Evolutionary conservation across 2,888 invertebrate species (phyloP).

Genomic region (Scaptodrosophila latifasciaeformis): DNA sequence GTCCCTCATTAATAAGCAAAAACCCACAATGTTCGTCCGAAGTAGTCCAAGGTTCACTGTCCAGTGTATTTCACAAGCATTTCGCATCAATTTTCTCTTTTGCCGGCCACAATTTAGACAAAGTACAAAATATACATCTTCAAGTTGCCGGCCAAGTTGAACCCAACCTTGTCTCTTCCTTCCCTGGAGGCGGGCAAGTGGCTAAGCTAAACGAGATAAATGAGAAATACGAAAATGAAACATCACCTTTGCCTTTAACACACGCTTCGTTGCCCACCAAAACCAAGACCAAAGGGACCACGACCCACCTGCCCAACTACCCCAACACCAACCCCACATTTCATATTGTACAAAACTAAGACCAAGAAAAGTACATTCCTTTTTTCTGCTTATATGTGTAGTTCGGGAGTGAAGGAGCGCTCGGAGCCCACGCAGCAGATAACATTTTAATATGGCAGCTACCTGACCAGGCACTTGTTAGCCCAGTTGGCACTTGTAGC

Average conservation of each 20-base stretch:
- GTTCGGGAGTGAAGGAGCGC: background rate
- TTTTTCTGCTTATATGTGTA: constrained; percentile 17
- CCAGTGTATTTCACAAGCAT: constrained; percentile 33
- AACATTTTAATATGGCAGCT: constrained; percentile 65
- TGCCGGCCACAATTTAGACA: constrained; percentile 30
- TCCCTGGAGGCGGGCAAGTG: constrained; percentile 19
- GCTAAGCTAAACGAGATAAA: constrained; percentile 71
- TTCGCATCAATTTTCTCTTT: constrained; percentile 42
- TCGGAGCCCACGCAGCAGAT: constrained; percentile 40
- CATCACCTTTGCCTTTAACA: constrained; percentile 65
- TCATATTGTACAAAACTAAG: constrained; percentile 12
- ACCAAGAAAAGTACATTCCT: background rate
- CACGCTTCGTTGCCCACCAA: constrained; percentile 20
- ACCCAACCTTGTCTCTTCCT: constrained; percentile 9
- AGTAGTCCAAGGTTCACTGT: no score
- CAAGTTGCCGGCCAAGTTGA: background rate
- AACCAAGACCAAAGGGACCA: no score
- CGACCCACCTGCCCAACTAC: constrained; percentile 5
- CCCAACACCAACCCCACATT: constrained; percentile 2
- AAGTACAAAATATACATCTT: constrained; percentile 53
- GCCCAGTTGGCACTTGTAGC: constrained; percentile 35
- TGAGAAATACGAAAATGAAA: constrained; percentile 73
- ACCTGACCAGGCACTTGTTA: constrained; percentile 47
- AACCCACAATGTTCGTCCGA: background rate
- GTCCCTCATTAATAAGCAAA: constrained; percentile 56